phyloP scores from a whole-genome alignment of 2,888 invertebrate genomes.

The Chesias legatella region DNA sequence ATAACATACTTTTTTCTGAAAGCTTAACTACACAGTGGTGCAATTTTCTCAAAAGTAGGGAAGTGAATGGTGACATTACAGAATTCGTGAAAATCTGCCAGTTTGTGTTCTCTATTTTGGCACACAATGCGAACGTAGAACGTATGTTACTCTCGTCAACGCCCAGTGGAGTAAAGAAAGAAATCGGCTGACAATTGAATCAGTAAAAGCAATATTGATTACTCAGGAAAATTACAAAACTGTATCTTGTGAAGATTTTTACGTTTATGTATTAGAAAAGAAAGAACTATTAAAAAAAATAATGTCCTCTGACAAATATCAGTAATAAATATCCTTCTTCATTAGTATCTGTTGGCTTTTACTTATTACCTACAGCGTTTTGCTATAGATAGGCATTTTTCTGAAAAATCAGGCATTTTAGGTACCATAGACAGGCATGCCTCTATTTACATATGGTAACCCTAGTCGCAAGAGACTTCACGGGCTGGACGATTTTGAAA shows the following conservation, averaged over 20 bases:
- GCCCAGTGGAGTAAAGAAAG: slow-evolving; percentile 15
- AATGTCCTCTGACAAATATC: slow-evolving; percentile 10
- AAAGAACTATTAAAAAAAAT: slow-evolving; percentile 9
- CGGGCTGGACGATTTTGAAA: too few species aligned
- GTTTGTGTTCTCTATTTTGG: slow-evolving; percentile 7
- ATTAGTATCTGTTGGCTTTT: slow-evolving; percentile 13
- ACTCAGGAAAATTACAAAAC: slow-evolving; percentile 9
- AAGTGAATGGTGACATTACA: slow-evolving; percentile 7
- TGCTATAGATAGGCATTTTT: slow-evolving; percentile 3
- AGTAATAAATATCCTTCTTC: slow-evolving; percentile 11
- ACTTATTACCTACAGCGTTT: slow-evolving; percentile 12
- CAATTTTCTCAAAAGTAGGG: slow-evolving; percentile 8
- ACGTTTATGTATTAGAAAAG: slow-evolving; percentile 8
- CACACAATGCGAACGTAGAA: slow-evolving; percentile 11
- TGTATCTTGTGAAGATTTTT: slow-evolving; percentile 8
- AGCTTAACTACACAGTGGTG: slow-evolving; percentile 14
- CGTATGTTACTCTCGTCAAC: slow-evolving; percentile 6
- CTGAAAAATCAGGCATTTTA: neutral
- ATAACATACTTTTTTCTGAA: slow-evolving; percentile 13
- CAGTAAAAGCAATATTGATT: slow-evolving; percentile 10
- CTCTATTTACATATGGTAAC: slow-evolving; percentile 7
- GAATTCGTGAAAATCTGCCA: slow-evolving; percentile 3
- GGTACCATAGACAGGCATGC: slow-evolving; percentile 3
- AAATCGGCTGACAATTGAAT: slow-evolving; percentile 5
- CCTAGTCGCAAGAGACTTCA: slow-evolving; percentile 17